Evolutionary conservation across 2,888 invertebrate species (phyloP), one percentile per base, ranked within the genome.

Genomic region (Sesamia inferens): DNA sequence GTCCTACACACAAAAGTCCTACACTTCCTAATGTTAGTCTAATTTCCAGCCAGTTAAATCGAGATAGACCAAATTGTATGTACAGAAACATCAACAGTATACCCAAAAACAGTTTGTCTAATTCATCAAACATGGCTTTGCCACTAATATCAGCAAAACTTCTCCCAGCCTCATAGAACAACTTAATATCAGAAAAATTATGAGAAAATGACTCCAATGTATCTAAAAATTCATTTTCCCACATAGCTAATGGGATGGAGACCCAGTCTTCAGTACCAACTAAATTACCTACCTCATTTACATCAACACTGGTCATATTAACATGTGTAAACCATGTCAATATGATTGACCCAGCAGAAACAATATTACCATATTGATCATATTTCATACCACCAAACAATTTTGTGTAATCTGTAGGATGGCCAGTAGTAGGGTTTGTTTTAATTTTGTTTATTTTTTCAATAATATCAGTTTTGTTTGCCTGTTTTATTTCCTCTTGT

Each of bases 251-350:
- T 78, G 97, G 96, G 78, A 96, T 91, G 3, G 97, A 95, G 88
- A 97, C 98, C 97, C 97, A 97, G 88, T 98, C 97, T 88, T 97
- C 97, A 55, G 98, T 98, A 67, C 98, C 98, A 22, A 97, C 97
- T 85, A 97, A 94, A 91, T 98, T 98, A 73, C 98, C 98, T 67
- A 97, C 96, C 92, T 97, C 97, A 88, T 97, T 96, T 91, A 97
- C 96, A 89, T 97, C 96, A 24, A 97, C 96, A 70, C 96, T 94
- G 2, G 97, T 96, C 95, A 98, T 98, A 93, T 98, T 97, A 0
- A 98, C 97, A 82, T 96, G 94, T 39, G 97, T 95, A 87, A 97
- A 97, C 97, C 97, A 98, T 66, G 96, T 94, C 51, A 97, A 95
- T 81, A 97, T 93, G 2, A 98, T 87, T 68, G 97, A 97, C 85